Percentiles rank a stretch among this genome's conserved stretches.
These are phyloP conservation scores for Polydrusus cervinus DNA, from an alignment of 2,888 invertebrate genomes.

Conservation along the genomic window DNA sequence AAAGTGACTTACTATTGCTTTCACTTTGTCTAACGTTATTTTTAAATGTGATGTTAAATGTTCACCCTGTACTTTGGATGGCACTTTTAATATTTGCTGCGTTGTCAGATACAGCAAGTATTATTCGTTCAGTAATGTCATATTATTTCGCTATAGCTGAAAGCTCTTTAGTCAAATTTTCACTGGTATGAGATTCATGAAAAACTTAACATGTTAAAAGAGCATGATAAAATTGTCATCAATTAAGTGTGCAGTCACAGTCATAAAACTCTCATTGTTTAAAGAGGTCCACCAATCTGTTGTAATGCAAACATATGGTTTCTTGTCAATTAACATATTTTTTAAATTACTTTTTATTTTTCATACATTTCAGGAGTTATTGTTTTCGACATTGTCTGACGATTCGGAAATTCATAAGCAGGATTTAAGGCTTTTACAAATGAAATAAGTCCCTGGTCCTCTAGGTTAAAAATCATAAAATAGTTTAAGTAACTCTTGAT, in stretches of 20 bases:
- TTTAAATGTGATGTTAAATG: constrained; percentile 33
- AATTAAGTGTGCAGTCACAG: constrained; percentile 62
- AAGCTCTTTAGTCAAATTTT: constrained; percentile 52
- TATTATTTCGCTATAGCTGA: constrained; percentile 50
- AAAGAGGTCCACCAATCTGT: constrained; percentile 64
- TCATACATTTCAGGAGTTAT: constrained; percentile 50
- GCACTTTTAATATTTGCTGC: constrained; percentile 60
- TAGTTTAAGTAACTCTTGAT: constrained; percentile 13
- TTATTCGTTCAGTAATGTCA: constrained; percentile 53
- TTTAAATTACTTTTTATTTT: constrained; percentile 53
- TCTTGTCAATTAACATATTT: constrained; percentile 48
- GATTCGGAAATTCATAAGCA: constrained; percentile 57
- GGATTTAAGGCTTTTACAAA: constrained; percentile 59
- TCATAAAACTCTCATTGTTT: constrained; percentile 61
- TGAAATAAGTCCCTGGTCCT: constrained; percentile 58
- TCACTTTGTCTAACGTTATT: constrained; percentile 52
- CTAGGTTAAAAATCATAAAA: constrained; percentile 54
- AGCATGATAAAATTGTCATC: constrained; percentile 51
- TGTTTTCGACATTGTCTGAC: constrained; percentile 58
- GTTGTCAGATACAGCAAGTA: constrained; percentile 59
- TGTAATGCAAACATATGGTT: constrained; percentile 58
- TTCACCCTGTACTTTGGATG: constrained; percentile 54
- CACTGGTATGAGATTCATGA: constrained; percentile 55
- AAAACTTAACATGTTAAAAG: constrained; percentile 57
- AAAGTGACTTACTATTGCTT: constrained; percentile 50